Percentiles rank a stretch among this genome's conserved stretches.
Evolutionary conservation across 2,797 vertebrate genomes (phyloP).

Genomic region (Alectoris magna): DNA sequence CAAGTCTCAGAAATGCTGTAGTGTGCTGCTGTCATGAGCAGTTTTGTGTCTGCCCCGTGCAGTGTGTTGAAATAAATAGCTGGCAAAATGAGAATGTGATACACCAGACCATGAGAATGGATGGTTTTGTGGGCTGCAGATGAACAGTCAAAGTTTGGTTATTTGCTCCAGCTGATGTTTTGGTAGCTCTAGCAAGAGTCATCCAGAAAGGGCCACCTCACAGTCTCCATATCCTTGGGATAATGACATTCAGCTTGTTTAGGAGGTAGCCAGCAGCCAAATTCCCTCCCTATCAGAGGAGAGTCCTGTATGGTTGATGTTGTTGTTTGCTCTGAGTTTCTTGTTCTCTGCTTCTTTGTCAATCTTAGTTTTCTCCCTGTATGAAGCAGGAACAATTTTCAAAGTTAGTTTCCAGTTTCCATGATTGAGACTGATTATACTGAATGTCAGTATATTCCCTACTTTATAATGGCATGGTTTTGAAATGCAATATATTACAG

Average conservation of each 20-base stretch:
- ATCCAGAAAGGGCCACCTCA: not conserved
- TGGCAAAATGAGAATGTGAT: not conserved
- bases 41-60: not conserved
- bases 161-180: not conserved
- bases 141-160: not conserved
- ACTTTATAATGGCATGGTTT: slow-evolving; percentile 19
- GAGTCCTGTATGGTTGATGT: not conserved
- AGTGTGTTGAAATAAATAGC: not conserved
- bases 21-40: not conserved
- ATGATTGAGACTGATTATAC: not conserved
- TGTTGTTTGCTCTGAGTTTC: not conserved
- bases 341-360: not conserved
- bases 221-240: not conserved
- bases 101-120: not conserved
- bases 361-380: not conserved
- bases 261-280: not conserved
- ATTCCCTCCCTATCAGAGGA: not conserved
- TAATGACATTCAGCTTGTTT: not conserved
- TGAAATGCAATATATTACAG: not conserved
- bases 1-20: not conserved
- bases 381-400: not conserved
- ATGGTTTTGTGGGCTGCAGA: not conserved
- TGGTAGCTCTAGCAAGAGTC: not conserved
- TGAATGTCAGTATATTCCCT: not conserved
- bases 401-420: not conserved